A percentile compares a stretch with the other conserved stretches of the same genome.
These are phyloP conservation scores for Saguinus imperator DNA, from an alignment of 2,113 vertebrate species.

Conservation along the genomic window DNA sequence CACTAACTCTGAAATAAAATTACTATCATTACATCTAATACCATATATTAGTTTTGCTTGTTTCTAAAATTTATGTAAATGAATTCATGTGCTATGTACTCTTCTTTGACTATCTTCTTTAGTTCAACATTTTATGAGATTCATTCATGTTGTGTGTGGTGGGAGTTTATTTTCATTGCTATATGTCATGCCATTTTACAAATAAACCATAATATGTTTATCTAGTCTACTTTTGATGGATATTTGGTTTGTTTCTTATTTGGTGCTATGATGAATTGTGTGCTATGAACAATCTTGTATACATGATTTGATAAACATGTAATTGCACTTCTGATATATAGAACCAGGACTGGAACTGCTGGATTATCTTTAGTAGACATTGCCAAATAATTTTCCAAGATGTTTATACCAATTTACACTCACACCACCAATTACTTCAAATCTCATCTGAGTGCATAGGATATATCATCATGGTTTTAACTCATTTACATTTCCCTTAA, in stretches of 20 bases:
- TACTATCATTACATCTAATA: neutral
- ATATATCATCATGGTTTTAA: neutral
- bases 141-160: neutral
- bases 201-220: neutral
- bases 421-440: neutral
- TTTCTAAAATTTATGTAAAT: conserved; percentile 40
- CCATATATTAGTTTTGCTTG: neutral
- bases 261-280: neutral
- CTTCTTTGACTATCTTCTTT: neutral
- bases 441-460: neutral
- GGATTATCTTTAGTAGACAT: neutral
- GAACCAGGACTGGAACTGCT: neutral
- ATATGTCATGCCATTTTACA: conserved; percentile 14
- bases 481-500: neutral
- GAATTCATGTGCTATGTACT: neutral
- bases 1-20: neutral
- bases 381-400: neutral
- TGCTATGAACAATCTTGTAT: neutral
- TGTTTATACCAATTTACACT: neutral
- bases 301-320: neutral
- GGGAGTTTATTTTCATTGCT: neutral
- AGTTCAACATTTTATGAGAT: neutral
- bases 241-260: conserved; percentile 7
- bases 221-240: neutral
- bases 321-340: neutral